Conservation (phyloP, 1,140 invertebrate genomes). For the Helicoverpa zea region DNA sequence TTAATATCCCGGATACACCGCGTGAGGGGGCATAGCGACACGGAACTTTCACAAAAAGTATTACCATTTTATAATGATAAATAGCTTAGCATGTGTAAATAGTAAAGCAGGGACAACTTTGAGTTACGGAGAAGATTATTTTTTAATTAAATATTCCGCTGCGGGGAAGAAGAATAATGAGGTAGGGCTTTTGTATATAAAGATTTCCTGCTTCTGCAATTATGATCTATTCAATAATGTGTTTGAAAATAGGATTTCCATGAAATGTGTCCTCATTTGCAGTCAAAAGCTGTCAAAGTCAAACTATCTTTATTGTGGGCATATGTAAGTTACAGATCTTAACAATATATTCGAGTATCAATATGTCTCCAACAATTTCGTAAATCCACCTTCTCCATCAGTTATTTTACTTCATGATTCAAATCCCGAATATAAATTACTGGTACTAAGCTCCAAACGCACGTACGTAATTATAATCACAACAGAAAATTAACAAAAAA, state of each 20-base stretch:
- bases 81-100: constrained; percentile 19
- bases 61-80: constrained; percentile 36
- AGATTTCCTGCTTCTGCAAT: no score
- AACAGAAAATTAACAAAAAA: constrained; percentile 15
- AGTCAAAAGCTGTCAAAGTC: no score
- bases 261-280: no score
- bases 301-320: no score
- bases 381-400: no score
- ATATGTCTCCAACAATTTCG: no score
- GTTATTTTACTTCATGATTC: no score
- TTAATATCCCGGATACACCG: constrained; percentile 84
- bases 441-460: not conserved
- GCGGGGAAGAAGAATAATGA: not conserved
- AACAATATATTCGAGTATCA: no score
- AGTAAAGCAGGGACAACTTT: not conserved
- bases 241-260: no score
- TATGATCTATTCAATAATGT: no score
- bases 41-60: constrained; percentile 28
- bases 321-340: no score
- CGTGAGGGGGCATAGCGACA: constrained; percentile 64
- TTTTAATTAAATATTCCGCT: not conserved
- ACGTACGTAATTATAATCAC: constrained; percentile 27
- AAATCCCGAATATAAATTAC: no score
- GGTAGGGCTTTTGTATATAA: not conserved
- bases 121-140: not conserved